Conservation (phyloP, 2,113 vertebrate genomes). For the Pleuronectes platessa region DNA sequence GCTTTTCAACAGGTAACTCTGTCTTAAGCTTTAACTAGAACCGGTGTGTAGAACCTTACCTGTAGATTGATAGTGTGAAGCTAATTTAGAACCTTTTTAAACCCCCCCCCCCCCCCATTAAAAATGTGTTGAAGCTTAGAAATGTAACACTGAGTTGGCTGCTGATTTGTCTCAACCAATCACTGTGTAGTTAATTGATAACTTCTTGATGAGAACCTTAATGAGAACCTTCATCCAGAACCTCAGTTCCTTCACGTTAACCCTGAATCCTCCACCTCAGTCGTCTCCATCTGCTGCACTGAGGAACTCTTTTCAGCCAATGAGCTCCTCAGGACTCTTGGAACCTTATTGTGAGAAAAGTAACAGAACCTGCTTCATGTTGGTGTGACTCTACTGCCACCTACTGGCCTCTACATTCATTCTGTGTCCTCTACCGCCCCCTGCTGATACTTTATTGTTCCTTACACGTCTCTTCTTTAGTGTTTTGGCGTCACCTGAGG, state of each 20-base stretch:
- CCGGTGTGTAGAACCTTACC: neutral
- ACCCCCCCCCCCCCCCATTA: neutral
- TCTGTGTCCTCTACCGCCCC: neutral
- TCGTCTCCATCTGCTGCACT: neutral
- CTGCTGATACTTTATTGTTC: neutral
- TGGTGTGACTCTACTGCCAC: neutral
- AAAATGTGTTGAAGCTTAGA: too few relatives aligned
- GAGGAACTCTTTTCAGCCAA: neutral
- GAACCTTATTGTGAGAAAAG: neutral
- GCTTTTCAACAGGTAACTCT: constrained; percentile 57
- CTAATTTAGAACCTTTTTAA: neutral
- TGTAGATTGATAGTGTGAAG: neutral
- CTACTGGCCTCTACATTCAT: neutral
- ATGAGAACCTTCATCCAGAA: neutral
- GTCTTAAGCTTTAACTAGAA: neutral
- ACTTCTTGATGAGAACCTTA: neutral
- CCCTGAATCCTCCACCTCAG: neutral
- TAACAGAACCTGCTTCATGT: constrained; percentile 15
- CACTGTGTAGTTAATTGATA: neutral
- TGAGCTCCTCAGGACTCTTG: neutral
- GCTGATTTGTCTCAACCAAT: neutral
- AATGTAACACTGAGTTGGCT: too few relatives aligned
- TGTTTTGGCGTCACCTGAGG: neutral
- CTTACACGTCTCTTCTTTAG: neutral
- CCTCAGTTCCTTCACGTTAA: neutral